Evolutionary conservation across 2,797 vertebrate genomes (phyloP), one percentile per base, ranked within the genome.

Genomic region (Sciurus carolinensis): DNA sequence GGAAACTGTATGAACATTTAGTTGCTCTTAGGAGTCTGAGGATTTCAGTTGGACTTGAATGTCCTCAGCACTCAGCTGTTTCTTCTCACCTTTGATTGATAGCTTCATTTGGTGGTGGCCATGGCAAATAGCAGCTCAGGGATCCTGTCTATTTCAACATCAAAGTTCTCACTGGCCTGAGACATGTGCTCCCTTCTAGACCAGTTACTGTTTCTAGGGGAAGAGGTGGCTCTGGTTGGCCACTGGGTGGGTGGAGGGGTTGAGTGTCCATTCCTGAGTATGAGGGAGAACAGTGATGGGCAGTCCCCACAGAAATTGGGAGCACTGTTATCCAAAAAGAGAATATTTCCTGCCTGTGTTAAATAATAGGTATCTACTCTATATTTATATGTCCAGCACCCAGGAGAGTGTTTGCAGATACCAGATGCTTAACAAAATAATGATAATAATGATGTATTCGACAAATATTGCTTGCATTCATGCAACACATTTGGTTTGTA

Each of bases 381-480:
- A 26, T 0, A 26, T 72, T 94, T 86, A 2, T 82, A 22, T 79
- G 57, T 81, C 3, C 0, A 42, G 36, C 11, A 85, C 36, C 14
- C 18, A 26, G 44, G 42, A 75, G 33, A 69, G 36, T n/a, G 91
- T 77, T 88, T 33, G 1, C 67, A 44, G 71, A 69, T 13, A 84
- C 71, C 15, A 90, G 47, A 96, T 79, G 42, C 42, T 83, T 88
- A 72, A 66, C n/a, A 81, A 26, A 87, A 59, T 75, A 79, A 84
- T 75, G 24, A 83, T 59, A 39, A 36, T 72, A 47, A 66, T 2
- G 89, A 1, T 57, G 2, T n/a, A 86, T 44, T 85, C 42, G 79
- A 36, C 76, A 36, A 86, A 54, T 80, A 33, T 30, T 84, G 52
- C 66, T 80, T 69, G 52, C 9, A 81, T 95, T 92, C n/a, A 20